A percentile compares a stretch with the other conserved stretches of the same genome.
Conservation (phyloP, 2,113 vertebrate species). For the Asarcornis scutulata region DNA sequence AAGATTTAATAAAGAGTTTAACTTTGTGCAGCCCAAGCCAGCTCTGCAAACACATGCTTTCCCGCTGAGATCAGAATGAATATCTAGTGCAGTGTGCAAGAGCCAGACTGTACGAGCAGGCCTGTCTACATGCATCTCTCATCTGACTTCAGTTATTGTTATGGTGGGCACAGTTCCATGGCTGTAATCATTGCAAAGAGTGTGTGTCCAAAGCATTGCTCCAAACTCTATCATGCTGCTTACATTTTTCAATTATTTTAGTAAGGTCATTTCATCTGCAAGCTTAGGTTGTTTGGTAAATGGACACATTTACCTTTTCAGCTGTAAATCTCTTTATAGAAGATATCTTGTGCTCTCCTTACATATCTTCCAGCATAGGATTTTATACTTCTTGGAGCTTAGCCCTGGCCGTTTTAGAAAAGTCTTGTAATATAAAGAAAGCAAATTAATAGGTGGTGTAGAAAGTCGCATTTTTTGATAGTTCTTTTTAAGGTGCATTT, state of each 20-base stretch:
- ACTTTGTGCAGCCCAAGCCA: constrained; percentile 24
- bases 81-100: not conserved
- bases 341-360: not conserved
- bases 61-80: constrained; percentile 58
- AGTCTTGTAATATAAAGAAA: not conserved
- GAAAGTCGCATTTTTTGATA: constrained; percentile 14
- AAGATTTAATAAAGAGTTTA: constrained; percentile 69
- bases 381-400: not conserved
- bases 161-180: constrained; percentile 34
- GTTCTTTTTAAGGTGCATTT: not conserved
- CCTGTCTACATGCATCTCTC: constrained; percentile 31
- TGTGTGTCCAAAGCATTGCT: constrained; percentile 2
- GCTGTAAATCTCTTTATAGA: not conserved
- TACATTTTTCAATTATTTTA: constrained; percentile 9
- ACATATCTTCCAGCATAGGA: not conserved
- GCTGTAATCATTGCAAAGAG: not conserved
- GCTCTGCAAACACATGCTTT: constrained; percentile 67
- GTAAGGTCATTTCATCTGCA: not conserved
- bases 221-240: constrained; percentile 2
- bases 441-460: not conserved
- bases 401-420: not conserved
- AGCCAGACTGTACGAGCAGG: constrained; percentile 43
- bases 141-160: constrained; percentile 48
- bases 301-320: not conserved
- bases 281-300: not conserved